Percentiles rank a stretch among this genome's conserved stretches.
Conservation (phyloP, 2,888 invertebrate species). For the Myathropa florea region DNA sequence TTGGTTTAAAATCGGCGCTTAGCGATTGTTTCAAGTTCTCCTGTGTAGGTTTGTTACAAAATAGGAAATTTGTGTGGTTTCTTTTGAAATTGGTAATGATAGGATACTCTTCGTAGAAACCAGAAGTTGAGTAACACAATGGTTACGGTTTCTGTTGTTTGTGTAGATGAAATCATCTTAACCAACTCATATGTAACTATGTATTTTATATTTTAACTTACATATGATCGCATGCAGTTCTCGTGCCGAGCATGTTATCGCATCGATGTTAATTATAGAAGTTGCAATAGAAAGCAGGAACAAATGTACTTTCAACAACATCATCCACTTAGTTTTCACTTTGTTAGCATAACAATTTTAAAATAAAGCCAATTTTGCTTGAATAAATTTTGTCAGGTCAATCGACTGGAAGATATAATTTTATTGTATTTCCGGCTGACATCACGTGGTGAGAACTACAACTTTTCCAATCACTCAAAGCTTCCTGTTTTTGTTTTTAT, state of each 20-base stretch:
- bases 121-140: neutral
- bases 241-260: neutral
- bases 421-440: neutral
- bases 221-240: neutral
- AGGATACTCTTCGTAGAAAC: neutral
- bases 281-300: neutral
- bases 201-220: neutral
- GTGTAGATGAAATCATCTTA: neutral
- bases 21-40: no score
- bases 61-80: no score
- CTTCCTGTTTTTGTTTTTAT: no score
- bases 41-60: no score
- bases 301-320: neutral
- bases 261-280: neutral
- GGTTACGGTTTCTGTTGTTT: neutral
- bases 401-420: neutral
- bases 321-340: neutral
- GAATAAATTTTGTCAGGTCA: neutral
- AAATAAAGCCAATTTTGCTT: neutral
- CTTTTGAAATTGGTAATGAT: neutral
- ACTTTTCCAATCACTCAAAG: no score
- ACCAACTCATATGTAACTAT: neutral
- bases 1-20: no score
- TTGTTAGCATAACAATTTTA: neutral
- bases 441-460: no score